Evolutionary conservation across 2,888 invertebrate genomes (phyloP).

Genomic region (Clunio marinus): DNA sequence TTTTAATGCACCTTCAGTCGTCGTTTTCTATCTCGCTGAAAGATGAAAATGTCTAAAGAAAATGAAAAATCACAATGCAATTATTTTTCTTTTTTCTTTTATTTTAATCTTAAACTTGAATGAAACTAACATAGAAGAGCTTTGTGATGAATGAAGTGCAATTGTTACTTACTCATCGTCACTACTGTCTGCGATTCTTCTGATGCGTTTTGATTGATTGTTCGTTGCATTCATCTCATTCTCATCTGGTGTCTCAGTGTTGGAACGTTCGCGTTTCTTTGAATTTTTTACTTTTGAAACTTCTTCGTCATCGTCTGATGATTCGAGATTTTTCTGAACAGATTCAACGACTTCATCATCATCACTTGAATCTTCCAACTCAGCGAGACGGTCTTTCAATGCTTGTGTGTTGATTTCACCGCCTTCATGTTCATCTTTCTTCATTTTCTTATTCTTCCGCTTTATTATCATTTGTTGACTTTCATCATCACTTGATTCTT

Average conservation of each 20-base stretch:
- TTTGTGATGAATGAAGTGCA: not conserved
- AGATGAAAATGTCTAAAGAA: too few relatives aligned
- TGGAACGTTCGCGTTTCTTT: conserved; percentile 38
- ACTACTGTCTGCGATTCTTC: conserved; percentile 25
- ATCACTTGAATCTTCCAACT: conserved; percentile 44
- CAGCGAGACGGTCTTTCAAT: conserved; percentile 48
- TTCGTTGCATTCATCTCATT: conserved; percentile 37
- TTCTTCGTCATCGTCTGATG: conserved; percentile 35
- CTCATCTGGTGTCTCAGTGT: conserved; percentile 25
- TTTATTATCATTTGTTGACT: conserved; percentile 24
- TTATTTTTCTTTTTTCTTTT: not conserved
- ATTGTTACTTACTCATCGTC: conserved; percentile 31
- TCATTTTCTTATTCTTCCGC: conserved; percentile 6
- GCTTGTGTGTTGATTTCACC: conserved; percentile 50
- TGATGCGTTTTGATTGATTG: conserved; percentile 23
- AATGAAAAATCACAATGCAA: too few relatives aligned
- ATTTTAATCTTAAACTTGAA: not conserved
- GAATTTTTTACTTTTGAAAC: conserved; percentile 35
- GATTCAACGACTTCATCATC: conserved; percentile 40
- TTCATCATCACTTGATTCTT: not conserved
- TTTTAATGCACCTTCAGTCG: too few relatives aligned
- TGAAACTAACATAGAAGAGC: not conserved
- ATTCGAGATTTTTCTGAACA: conserved; percentile 9
- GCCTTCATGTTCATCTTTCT: conserved; percentile 43
- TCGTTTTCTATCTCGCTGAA: too few relatives aligned